These are phyloP conservation scores for Motacilla alba DNA, from an alignment of 2,113 vertebrate species.

Conservation along the genomic window DNA sequence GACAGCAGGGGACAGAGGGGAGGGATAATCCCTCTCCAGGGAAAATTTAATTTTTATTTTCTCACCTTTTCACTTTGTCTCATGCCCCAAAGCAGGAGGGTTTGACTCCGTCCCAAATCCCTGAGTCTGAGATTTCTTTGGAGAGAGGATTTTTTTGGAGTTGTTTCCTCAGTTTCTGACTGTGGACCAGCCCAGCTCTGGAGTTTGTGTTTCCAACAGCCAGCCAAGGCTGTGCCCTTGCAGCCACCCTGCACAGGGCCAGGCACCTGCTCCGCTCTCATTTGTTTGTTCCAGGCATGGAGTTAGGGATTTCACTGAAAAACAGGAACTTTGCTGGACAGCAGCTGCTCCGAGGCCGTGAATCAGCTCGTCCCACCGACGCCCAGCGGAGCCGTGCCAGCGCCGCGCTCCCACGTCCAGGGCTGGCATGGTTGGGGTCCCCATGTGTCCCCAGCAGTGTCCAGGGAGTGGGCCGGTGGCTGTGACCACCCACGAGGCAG, in stretches of 20 bases:
- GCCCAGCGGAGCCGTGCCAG: neutral
- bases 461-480: rapidly evolving
- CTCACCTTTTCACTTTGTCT: neutral
- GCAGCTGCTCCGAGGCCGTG: slow-evolving; percentile 11
- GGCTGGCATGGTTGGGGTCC: rapidly evolving
- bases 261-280: neutral
- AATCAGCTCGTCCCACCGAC: neutral
- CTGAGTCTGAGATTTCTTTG: neutral
- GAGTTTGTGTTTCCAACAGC: neutral
- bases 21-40: neutral
- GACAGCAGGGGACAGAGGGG: neutral
- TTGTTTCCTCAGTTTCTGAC: neutral
- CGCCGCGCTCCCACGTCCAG: rapidly evolving
- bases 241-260: neutral
- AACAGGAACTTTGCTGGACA: slow-evolving; percentile 48
- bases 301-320: slow-evolving; percentile 12
- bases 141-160: neutral
- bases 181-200: neutral
- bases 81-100: neutral
- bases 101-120: neutral
- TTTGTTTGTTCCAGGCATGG: neutral
- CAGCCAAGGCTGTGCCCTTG: neutral
- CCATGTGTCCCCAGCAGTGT: rapidly evolving
- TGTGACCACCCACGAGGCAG: neutral
- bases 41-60: neutral